Percentiles rank a stretch among this genome's conserved stretches.
phyloP scores from a whole-genome alignment of 2,888 invertebrate genomes.

The Epinotia nisella region DNA sequence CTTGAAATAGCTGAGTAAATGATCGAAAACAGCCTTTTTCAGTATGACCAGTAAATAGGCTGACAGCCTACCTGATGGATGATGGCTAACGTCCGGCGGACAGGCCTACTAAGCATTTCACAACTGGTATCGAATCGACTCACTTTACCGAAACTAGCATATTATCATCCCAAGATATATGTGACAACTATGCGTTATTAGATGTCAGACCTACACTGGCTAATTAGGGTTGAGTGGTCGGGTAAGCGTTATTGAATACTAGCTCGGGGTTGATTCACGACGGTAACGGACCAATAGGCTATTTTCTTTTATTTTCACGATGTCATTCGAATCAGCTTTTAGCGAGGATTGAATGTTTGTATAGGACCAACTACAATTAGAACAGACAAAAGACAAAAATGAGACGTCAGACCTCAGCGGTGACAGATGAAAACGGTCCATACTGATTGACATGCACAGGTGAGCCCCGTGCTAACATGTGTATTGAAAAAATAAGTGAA shows the following conservation, averaged over 20 bases:
- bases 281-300: not conserved
- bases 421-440: no score
- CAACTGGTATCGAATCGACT: not conserved
- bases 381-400: no score
- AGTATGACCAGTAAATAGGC: constrained; percentile 1
- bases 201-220: not conserved
- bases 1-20: not conserved
- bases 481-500: no score
- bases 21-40: not conserved
- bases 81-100: not conserved
- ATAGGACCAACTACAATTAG: no score
- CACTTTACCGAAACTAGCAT: not conserved
- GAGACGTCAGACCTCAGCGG: no score
- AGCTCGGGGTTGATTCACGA: not conserved
- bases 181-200: not conserved
- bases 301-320: no score
- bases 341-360: no score
- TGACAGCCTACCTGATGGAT: constrained; percentile 4
- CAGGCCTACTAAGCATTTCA: not conserved
- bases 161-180: not conserved
- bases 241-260: not conserved
- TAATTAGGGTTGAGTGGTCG: not conserved
- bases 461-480: no score
- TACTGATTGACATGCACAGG: no score
- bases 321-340: no score